Base-by-base conservation (phyloP, 2,888 invertebrate genomes). In the Synanthedon andrenaeformis region DNA sequence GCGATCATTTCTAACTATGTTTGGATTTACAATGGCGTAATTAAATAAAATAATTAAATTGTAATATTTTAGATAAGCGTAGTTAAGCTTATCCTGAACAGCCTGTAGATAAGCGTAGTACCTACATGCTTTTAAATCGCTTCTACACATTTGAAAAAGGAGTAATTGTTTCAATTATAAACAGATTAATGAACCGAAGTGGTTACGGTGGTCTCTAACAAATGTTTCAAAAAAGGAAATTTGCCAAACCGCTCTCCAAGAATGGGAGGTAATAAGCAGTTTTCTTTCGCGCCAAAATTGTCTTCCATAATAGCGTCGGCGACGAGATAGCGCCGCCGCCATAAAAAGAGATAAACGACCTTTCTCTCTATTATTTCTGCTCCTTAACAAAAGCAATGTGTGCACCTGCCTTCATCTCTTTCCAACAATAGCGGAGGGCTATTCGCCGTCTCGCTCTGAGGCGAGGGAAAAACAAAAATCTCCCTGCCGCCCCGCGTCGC, bases 271-370 rank as follows among this genome's bases (percentile, higher is more conserved):
- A 85, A 86, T 87, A 86, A 87, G 85, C 86, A 85, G 84, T 86
- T 84, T 85, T 86, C 85, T 85, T 87, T 86, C 82, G 83, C 85
- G 85, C 85, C 84, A 84, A 86, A 87, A 87, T 86, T 85, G 87
- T 86, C 84, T 78, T 72, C 83, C 83, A 86, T 86, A 83, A 87
- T 85, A 84, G 83, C 86, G 79, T 73, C 77, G 81, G 73, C 74
- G 76, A 75, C 71, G 72, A 85, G 86, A 87, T 87, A 87, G 84
- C 83, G 81, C 66, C 69, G 72, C 72, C 78, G 83, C 81, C 84
- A 83, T 87, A 88, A 88, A 87, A 83, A 84, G 86, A 86, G 83
- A 87, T 88, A 86, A 87, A 88, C 87, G 86, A 86, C 84, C 84
- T 73, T 74, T 79, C 77, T 82, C 84, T 88, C 88, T 87, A 88